These are phyloP conservation scores for Microtus ochrogaster DNA, from an alignment of 2,113 vertebrate species.

Conservation along the genomic window DNA sequence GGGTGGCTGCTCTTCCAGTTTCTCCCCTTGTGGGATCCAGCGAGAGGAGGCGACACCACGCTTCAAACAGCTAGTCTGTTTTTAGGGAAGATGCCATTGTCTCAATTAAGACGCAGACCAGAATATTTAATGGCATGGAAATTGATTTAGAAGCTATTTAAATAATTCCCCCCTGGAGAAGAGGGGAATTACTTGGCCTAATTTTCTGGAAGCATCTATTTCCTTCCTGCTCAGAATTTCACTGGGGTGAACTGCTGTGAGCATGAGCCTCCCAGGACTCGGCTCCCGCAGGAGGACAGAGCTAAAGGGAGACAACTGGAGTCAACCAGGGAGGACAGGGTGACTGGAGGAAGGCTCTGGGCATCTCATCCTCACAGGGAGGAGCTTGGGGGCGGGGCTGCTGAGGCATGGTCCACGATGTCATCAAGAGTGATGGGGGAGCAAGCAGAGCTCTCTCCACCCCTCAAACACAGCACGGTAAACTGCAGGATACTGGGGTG, in stretches of 20 bases:
- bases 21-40: slow-evolving; percentile 2
- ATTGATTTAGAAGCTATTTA: slow-evolving; percentile 81
- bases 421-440: background rate
- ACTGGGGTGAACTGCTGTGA: background rate
- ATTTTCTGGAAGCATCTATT: slow-evolving; percentile 67
- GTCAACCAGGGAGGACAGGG: background rate
- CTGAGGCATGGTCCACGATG: background rate
- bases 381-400: background rate
- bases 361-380: background rate
- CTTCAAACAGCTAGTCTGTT: slow-evolving; percentile 76
- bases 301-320: background rate
- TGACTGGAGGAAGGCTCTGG: background rate
- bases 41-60: background rate
- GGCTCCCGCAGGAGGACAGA: background rate
- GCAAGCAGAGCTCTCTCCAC: background rate
- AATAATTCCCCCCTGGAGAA: slow-evolving; percentile 74
- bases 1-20: background rate
- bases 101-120: slow-evolving; percentile 81
- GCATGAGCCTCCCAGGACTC: background rate
- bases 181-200: slow-evolving; percentile 72
- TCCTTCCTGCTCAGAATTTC: slow-evolving; percentile 43
- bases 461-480: background rate
- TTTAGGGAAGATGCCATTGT: slow-evolving; percentile 70
- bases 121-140: slow-evolving; percentile 82
- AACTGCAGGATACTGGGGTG: fast-evolving